Conservation (phyloP, 1,140 invertebrate genomes). For the Saccostrea glomerata region DNA sequence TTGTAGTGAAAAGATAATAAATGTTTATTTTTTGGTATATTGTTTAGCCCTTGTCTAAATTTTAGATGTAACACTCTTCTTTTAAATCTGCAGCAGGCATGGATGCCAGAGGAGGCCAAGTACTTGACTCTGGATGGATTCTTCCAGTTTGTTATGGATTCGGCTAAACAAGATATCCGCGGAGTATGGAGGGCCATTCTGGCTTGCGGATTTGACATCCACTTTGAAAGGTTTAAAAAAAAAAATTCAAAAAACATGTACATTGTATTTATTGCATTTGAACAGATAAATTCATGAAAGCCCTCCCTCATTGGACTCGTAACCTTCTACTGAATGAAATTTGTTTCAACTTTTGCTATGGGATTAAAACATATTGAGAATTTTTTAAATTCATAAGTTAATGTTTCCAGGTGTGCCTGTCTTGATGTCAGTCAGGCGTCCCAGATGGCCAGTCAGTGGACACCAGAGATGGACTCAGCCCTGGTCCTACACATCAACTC, state of each 20-base stretch:
- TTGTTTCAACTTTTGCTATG: too few species aligned
- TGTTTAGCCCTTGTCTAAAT: too few species aligned
- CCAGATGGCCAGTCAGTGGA: slow-evolving; percentile 75
- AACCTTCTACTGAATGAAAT: too few species aligned
- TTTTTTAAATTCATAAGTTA: neutral
- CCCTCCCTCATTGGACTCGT: neutral
- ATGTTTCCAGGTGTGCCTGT: slow-evolving; percentile 71
- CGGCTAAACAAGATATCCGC: slow-evolving; percentile 71
- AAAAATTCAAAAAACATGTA: neutral
- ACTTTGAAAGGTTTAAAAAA: slow-evolving; percentile 74
- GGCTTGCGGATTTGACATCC: slow-evolving; percentile 76
- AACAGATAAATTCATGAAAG: neutral
- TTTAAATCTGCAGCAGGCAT: slow-evolving; percentile 29
- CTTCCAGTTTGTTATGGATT: slow-evolving; percentile 74
- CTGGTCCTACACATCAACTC: slow-evolving; percentile 74
- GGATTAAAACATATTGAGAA: too few species aligned
- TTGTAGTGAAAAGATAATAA: neutral
- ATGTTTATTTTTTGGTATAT: neutral
- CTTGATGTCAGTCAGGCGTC: slow-evolving; percentile 74
- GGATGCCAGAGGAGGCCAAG: slow-evolving; percentile 62
- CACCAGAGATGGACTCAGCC: slow-evolving; percentile 75
- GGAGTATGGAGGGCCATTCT: slow-evolving; percentile 75
- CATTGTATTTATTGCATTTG: neutral
- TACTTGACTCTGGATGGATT: slow-evolving; percentile 77
- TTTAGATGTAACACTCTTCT: neutral